These are phyloP conservation scores for Linnaemya vulpina DNA, from an alignment of 2,888 invertebrate species.

Conservation along the genomic window DNA sequence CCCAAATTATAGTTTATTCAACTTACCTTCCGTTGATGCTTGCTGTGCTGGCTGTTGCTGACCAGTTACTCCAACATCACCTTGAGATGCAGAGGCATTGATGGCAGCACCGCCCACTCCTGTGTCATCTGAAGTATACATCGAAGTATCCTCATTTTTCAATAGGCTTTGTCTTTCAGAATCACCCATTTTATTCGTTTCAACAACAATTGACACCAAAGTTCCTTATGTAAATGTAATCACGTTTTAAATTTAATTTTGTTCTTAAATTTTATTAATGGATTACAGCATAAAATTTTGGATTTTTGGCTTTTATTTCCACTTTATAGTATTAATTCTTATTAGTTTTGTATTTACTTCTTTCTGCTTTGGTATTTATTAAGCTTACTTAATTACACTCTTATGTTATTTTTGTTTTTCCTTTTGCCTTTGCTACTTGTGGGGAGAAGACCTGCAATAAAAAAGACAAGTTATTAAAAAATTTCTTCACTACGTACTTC, in stretches of 20 bases:
- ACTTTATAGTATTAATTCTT: conserved; percentile 31
- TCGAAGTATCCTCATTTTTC: conserved; percentile 77
- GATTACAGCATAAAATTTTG: conserved; percentile 22
- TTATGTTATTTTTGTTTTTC: conserved; percentile 27
- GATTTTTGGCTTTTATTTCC: conserved; percentile 41
- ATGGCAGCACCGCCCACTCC: conserved; percentile 11
- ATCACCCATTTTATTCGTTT: conserved; percentile 78
- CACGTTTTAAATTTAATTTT: conserved; percentile 3
- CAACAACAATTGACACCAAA: conserved; percentile 5
- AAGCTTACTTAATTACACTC: conserved; percentile 45
- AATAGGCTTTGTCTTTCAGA: conserved; percentile 81
- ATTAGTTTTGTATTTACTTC: conserved; percentile 45
- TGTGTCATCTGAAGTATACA: conserved; percentile 76
- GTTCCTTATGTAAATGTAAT: background rate
- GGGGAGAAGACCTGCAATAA: conserved; percentile 55
- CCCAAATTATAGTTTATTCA: conserved; percentile 55
- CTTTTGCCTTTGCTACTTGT: conserved; percentile 27
- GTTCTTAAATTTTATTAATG: background rate
- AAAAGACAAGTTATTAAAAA: conserved; percentile 13
- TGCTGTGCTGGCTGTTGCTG: conserved; percentile 51
- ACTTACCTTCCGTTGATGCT: conserved; percentile 62
- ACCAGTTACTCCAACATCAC: conserved; percentile 70
- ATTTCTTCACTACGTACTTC: background rate
- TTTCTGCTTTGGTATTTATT: conserved; percentile 44
- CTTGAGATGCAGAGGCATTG: conserved; percentile 32